Percentiles rank a stretch among this genome's conserved stretches.
Conservation (phyloP, 2,888 invertebrate genomes). For the Papilio elwesi region DNA sequence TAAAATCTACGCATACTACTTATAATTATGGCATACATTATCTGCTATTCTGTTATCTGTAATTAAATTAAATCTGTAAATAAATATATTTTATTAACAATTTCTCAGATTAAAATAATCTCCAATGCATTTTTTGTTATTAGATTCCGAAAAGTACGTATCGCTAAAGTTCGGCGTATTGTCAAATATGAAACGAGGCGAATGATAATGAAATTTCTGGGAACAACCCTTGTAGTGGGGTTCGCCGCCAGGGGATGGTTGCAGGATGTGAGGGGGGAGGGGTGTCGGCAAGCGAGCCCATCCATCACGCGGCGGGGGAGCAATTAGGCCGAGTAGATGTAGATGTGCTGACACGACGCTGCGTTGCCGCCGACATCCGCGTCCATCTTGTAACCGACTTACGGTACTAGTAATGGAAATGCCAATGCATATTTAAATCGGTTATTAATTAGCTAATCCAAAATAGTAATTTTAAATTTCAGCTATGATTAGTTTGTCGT, state of each 20-base stretch:
- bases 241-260: constrained; percentile 59
- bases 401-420: constrained; percentile 42
- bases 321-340: constrained; percentile 74
- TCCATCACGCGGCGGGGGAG: constrained; percentile 77
- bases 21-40: too few species aligned
- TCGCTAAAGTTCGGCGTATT: constrained; percentile 59
- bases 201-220: constrained; percentile 80
- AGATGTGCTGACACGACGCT: constrained; percentile 77
- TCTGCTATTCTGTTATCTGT: too few species aligned
- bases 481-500: too few species aligned
- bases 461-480: too few species aligned
- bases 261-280: constrained; percentile 49
- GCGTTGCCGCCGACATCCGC: constrained; percentile 44
- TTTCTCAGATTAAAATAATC: not conserved
- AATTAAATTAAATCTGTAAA: too few species aligned
- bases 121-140: constrained; percentile 12
- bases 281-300: constrained; percentile 51
- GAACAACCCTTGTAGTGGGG: constrained; percentile 78
- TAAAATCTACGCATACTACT: too few species aligned
- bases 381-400: constrained; percentile 33
- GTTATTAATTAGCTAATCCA: constrained; percentile 43
- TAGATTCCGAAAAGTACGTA: constrained; percentile 55
- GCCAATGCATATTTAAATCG: constrained; percentile 47
- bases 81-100: too few species aligned
- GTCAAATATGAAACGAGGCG: constrained; percentile 67